Evolutionary conservation across 2,797 vertebrate species (phyloP).

Genomic region (Sylvilagus floridanus): DNA sequence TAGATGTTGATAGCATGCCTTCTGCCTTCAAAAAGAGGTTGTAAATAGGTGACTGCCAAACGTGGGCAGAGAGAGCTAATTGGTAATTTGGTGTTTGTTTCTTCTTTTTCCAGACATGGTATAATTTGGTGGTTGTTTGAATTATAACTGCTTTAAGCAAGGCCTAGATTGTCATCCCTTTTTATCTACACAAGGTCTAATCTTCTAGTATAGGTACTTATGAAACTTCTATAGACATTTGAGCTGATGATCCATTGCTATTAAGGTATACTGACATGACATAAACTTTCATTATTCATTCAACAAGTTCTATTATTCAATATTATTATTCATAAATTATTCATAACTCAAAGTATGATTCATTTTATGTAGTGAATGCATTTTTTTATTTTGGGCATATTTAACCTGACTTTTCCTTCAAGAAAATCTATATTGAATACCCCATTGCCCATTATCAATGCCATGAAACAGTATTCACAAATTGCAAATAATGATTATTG

Average conservation of each 20-base stretch:
- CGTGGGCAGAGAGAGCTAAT: not conserved
- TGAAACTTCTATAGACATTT: not conserved
- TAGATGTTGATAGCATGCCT: not conserved
- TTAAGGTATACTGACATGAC: not conserved
- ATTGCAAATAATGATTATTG: not conserved
- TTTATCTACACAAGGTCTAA: not conserved
- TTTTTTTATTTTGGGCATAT: not conserved
- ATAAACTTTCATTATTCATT: not conserved
- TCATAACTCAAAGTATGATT: conserved; percentile 27
- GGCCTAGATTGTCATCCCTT: not conserved
- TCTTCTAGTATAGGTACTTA: not conserved
- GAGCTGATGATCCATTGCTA: not conserved
- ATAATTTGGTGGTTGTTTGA: not conserved
- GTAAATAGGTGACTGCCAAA: not conserved
- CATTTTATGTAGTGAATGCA: not conserved
- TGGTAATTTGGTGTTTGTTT: not conserved
- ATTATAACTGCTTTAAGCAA: conserved; percentile 15
- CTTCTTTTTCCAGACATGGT: not conserved
- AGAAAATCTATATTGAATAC: not conserved
- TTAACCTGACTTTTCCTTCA: not conserved
- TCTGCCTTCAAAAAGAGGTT: not conserved
- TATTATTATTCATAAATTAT: conserved; percentile 35
- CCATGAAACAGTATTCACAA: not conserved
- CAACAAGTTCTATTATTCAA: not conserved
- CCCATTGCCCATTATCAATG: not conserved